Evolutionary conservation across 2,797 vertebrate species (phyloP).

Genomic region (Alosa sapidissima): DNA sequence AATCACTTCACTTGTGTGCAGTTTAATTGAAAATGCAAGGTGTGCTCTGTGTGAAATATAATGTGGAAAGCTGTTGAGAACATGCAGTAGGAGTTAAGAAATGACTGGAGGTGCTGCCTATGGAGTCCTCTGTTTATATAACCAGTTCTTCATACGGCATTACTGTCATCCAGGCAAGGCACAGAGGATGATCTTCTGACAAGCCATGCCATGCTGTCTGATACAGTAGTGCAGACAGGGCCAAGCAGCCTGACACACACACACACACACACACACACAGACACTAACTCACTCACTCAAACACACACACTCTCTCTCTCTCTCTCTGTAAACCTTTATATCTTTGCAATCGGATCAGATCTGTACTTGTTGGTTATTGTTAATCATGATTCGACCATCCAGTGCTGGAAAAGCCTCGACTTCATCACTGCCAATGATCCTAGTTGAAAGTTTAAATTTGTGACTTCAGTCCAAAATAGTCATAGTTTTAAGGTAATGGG

Average conservation of each 20-base stretch:
- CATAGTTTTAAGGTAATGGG: no score
- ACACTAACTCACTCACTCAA: no score
- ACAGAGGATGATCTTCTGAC: background rate
- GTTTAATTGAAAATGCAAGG: background rate
- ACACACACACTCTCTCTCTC: no score
- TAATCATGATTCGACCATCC: background rate
- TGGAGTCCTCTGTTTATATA: no score
- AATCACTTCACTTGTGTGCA: background rate
- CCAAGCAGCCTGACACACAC: no score
- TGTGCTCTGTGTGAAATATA: background rate
- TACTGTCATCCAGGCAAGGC: no score
- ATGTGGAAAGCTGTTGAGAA: background rate
- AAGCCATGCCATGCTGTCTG: no score
- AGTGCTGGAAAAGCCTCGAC: no score
- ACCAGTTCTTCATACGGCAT: no score
- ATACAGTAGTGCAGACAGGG: no score
- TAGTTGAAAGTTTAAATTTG: background rate
- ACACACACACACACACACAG: no score
- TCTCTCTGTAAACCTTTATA: background rate
- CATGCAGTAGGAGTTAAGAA: background rate
- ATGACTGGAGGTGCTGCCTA: background rate
- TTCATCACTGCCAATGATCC: no score
- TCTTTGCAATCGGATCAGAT: background rate
- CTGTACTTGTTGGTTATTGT: background rate
- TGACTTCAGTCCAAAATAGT: background rate